Base-by-base conservation (phyloP, 2,888 invertebrate genomes). In the Thereva nobilitata region DNA sequence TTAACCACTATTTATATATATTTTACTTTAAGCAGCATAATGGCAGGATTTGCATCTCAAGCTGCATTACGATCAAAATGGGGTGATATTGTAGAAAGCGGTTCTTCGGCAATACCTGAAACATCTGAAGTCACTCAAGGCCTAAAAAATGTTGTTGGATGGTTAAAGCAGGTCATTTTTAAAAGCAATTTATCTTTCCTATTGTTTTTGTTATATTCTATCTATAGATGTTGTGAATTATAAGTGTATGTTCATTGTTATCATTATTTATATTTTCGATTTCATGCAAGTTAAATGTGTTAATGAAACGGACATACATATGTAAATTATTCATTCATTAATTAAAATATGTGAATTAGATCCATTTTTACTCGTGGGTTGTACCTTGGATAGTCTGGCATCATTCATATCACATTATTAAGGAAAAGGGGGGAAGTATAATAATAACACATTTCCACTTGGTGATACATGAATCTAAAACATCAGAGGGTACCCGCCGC, bases 61-160 rank as follows among this genome's bases (percentile, higher is more conserved):
- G 87, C 89, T 65, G 89, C 89, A 64, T 82, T 89, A 70, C 83
- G 89, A 72, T 87, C 88, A 45, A 86, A 88, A 73, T 89, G 89
- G 89, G 88, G 87, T 75, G 88, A 88, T 70, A 83, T 90, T 75
- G 88, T 89, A 72, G 89, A 89, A 77, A 87, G 45, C 23, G 64
- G 54, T 23, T 53, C 45, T 8, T 34, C 53, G 23, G n/a, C 41
- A 44, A 35, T 64, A 12, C 64, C 45, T 23, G 49, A 55, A 23
- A 83, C 84, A 0, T 83, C 84, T 1, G 87, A 88, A 76, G 87
- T 88, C 67, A 86, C 88, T 9, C 89, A 87, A 74, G 87, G 90
- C 76, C 88, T 91, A 74, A 86, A 88, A 72, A 90, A 89, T 73
- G 90, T 90, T 76, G 90, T 90, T 72, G 90, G 90, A 82, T 91